These are phyloP conservation scores for Horisme vitalbata DNA, from an alignment of 2,888 invertebrate species.

Conservation along the genomic window DNA sequence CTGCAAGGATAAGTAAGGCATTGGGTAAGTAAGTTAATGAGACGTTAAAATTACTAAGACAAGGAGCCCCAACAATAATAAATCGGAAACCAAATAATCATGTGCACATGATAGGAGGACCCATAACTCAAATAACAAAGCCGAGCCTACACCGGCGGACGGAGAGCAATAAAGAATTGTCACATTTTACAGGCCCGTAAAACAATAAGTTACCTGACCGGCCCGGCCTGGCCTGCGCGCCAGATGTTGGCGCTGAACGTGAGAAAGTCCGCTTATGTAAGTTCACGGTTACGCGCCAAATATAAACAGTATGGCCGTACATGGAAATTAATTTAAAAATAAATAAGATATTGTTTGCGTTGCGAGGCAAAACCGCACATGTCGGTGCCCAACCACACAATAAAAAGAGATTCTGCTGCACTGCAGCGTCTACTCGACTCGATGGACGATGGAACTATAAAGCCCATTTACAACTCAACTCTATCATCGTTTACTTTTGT, in stretches of 20 bases:
- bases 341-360: slow-evolving; percentile 11
- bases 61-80: no score
- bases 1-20: no score
- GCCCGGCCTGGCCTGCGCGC: slow-evolving; percentile 36
- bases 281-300: slow-evolving; percentile 9
- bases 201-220: slow-evolving; percentile 49
- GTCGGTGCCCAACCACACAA: background rate
- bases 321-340: slow-evolving; percentile 13
- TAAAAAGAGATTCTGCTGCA: no score
- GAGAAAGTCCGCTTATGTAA: slow-evolving; percentile 28
- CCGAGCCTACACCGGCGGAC: slow-evolving; percentile 9
- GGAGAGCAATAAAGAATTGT: slow-evolving; percentile 28
- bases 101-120: background rate
- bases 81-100: background rate
- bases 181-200: slow-evolving; percentile 34
- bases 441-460: no score
- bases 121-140: background rate
- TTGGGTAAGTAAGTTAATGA: no score
- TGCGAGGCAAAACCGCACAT: slow-evolving; percentile 6
- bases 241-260: slow-evolving; percentile 45
- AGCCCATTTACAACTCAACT: no score
- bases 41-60: no score
- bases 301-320: slow-evolving; percentile 17
- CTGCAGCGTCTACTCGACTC: no score
- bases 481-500: no score